phyloP scores from a whole-genome alignment of 2,888 invertebrate species.

The Cyclophora punctaria region DNA sequence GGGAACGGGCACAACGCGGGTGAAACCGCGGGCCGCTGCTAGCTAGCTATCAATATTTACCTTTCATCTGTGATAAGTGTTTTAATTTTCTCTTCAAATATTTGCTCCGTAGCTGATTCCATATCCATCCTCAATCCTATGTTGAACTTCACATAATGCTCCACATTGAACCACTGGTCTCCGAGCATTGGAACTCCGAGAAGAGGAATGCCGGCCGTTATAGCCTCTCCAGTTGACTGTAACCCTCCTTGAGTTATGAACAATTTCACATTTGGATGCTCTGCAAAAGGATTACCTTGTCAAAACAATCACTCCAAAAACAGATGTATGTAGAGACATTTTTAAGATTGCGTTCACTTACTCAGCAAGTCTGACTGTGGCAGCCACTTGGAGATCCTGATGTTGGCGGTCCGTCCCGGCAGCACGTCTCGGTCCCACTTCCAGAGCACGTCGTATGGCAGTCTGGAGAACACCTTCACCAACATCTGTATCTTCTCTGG shows the following conservation, averaged over 20 bases:
- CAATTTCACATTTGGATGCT: conserved; percentile 59
- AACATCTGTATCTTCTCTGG: conserved; percentile 30
- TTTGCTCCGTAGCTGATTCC: conserved; percentile 29
- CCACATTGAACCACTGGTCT: conserved; percentile 58
- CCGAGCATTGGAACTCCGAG: conserved; percentile 54
- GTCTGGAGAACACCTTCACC: conserved; percentile 32
- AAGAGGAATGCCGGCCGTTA: conserved; percentile 52
- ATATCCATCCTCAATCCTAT: conserved; percentile 38
- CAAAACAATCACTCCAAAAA: too few species aligned
- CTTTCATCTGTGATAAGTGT: conserved; percentile 32
- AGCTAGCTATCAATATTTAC: conserved; percentile 18
- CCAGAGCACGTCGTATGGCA: conserved; percentile 44
- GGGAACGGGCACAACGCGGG: too few species aligned
- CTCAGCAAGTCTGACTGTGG: conserved; percentile 41
- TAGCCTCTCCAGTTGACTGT: conserved; percentile 63
- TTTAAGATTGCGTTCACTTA: conserved; percentile 16
- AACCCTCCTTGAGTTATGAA: conserved; percentile 67
- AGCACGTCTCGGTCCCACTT: conserved; percentile 44
- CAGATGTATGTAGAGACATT: too few species aligned
- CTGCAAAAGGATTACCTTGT: conserved; percentile 19
- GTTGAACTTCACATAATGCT: conserved; percentile 32
- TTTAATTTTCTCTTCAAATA: conserved; percentile 29
- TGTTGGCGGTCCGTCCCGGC: conserved; percentile 32
- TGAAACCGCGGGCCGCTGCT: too few species aligned
- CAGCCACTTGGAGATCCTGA: conserved; percentile 44